Conservation (phyloP, 2,797 vertebrate genomes). For the Semotilus atromaculatus region DNA sequence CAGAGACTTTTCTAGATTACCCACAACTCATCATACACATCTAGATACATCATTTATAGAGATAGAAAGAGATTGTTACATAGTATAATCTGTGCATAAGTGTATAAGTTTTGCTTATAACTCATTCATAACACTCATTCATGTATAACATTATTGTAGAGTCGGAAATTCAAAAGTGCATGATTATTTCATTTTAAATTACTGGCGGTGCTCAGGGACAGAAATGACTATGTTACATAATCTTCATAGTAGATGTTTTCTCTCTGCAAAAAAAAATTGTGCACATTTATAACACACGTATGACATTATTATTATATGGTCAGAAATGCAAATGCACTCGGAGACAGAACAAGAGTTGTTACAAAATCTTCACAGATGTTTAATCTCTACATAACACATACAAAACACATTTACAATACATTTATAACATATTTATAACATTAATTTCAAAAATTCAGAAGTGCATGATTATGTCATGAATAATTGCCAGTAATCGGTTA, state of each 20-base stretch:
- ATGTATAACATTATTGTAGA: neutral
- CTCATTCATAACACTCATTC: neutral
- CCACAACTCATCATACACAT: conserved; percentile 40
- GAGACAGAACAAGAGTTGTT: neutral
- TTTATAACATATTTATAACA: neutral
- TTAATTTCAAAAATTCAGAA: neutral
- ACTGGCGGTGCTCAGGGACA: neutral
- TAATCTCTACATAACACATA: neutral
- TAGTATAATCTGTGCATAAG: neutral
- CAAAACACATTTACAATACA: neutral
- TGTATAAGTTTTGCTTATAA: neutral
- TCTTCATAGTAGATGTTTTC: neutral
- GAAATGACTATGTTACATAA: neutral
- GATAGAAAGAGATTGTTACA: conserved; percentile 45
- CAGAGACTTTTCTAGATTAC: conserved; percentile 17
- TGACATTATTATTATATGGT: neutral
- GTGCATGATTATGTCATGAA: neutral
- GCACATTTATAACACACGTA: neutral
- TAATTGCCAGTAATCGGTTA: neutral
- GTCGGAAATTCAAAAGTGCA: neutral
- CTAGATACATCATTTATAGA: conserved; percentile 54
- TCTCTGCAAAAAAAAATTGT: too few species aligned
- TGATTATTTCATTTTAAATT: neutral
- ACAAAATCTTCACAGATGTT: neutral
- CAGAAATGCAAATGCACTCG: neutral